Evolutionary conservation across 2,113 vertebrate species (phyloP), one percentile per base, ranked within the genome.

Genomic region (Urocolius indicus): DNA sequence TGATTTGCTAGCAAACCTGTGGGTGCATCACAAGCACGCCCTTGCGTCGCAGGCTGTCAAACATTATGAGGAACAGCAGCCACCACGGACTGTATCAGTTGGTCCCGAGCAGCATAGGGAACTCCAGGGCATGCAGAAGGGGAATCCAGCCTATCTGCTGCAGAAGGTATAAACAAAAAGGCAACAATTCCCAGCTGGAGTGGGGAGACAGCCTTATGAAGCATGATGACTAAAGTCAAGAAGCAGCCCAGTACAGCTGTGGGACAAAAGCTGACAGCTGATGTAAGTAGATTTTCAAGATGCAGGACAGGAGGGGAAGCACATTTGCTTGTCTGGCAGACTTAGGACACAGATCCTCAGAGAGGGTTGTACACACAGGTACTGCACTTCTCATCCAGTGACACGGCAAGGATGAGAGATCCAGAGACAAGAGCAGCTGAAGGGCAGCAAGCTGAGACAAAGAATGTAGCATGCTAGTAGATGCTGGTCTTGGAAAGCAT

Each of bases 241-340:
- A 81, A 57, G 55, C 3, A 22, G 41, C 11, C 48, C 54, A n/a
- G 23, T 43, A 36, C 30, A 73, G 54, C 12, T 51, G 54, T 16
- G 34, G 29, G 34, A 49, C 30, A 79, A 79, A n/a, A 71, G 45
- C 22, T 38, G 48, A 27, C 30, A 57, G n/a, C 4, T 67, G 36
- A n/a, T 32, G 16, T 0, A 32, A 10, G 10, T 3, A 83, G 41
- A 62, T 34, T 57, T 87, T n/a, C 55, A 69, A 62, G 51, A 62
- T 21, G 10, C 10, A 45, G 14, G 43, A 17, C 22, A 38, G 32
- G 29, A 69, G 57, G 16, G 29, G 16, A 38, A 16, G 11, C 46
- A 45, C 2, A 7, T 22, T 63, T n/a, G 27, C 49, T 63, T 38
- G 49, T 51, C 63, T 1, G 0, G 22, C 0, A 0, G 30, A 41